Percentiles rank a stretch among this genome's conserved stretches.
These are phyloP conservation scores for Leucoma salicis DNA, from an alignment of 2,888 invertebrate genomes.

Conservation along the genomic window DNA sequence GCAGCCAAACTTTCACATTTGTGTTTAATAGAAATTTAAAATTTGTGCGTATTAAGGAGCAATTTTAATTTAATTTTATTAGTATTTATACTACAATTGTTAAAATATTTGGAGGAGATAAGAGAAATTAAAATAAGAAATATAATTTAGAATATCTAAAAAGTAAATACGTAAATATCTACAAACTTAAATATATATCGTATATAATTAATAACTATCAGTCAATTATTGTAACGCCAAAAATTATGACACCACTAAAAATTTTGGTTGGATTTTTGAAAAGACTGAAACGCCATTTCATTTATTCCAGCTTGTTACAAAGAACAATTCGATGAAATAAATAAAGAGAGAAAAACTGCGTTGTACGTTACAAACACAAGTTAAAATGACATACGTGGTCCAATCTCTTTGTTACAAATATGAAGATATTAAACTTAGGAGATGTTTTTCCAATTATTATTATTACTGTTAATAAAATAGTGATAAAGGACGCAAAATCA, in stretches of 20 bases:
- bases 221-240: neutral
- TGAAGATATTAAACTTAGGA: no score
- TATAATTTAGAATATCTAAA: neutral
- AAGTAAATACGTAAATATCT: neutral
- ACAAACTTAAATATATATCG: neutral
- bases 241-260: conserved; percentile 34
- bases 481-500: no score
- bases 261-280: conserved; percentile 19
- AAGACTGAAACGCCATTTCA: conserved; percentile 16
- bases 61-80: neutral
- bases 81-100: neutral
- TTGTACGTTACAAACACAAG: conserved; percentile 53
- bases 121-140: neutral
- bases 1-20: conserved; percentile 3
- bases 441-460: no score
- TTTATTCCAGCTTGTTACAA: conserved; percentile 28
- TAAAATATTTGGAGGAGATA: neutral
- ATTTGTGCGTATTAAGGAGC: conserved; percentile 1
- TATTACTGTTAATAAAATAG: no score
- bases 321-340: conserved; percentile 37
- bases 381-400: conserved; percentile 34
- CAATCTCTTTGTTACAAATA: no score
- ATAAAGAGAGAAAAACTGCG: conserved; percentile 50
- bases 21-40: conserved; percentile 3
- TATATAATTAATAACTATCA: conserved; percentile 3